Base-by-base conservation (phyloP, 1,140 invertebrate genomes). In the Aradophagus sp. region DNA sequence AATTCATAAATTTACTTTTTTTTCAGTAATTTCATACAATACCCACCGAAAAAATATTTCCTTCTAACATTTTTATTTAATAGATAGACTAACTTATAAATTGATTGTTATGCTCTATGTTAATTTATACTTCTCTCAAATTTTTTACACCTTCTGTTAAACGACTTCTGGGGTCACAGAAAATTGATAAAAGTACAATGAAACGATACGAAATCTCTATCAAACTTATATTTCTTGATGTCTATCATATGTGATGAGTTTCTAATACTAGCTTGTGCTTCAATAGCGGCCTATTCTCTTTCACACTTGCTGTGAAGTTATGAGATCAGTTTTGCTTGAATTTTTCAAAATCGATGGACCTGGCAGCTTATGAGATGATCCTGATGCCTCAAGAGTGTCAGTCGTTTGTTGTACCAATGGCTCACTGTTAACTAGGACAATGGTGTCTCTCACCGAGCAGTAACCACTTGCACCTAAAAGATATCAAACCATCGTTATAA, bases 371-470 rank as follows among this genome's bases (percentile, higher is more conserved):
- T 84, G 77, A 4, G 77, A 77, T 36, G 71, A 63, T 45, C 62
- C 66, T 20, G 55, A 42, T 38, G 48, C 68, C 59, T 41, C 59
- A 31, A 34, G 65, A 38, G 12, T 72, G 63, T 32, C 42, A 35
- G 61, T 55, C 20, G 76, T 53, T 14, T 78, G 73, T 52, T 81
- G 80, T 14, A 82, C 59, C 70, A 89, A 87, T 10, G 88, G 88
- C 19, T 89, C 84, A 65, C 89, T 89, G 77, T 90, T 89, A 41
- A 89, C 86, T 71, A 90, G 69, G 39, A 90, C 84, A 63, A 90
- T 88, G 2, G 88, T 88, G 45, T 88, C 87, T 17, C 81, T 77
- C 0, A 87, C 84, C 6, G 85, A 84, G 42, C 88, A 86, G 38
- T 87, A 88, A 38, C 81, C 83, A 36, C 78, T 75, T 44, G 78